Percentiles rank a stretch among this genome's conserved stretches.
Evolutionary conservation across 1,140 invertebrate species (phyloP).

Genomic region (Trachymyrmex cornetzi): DNA sequence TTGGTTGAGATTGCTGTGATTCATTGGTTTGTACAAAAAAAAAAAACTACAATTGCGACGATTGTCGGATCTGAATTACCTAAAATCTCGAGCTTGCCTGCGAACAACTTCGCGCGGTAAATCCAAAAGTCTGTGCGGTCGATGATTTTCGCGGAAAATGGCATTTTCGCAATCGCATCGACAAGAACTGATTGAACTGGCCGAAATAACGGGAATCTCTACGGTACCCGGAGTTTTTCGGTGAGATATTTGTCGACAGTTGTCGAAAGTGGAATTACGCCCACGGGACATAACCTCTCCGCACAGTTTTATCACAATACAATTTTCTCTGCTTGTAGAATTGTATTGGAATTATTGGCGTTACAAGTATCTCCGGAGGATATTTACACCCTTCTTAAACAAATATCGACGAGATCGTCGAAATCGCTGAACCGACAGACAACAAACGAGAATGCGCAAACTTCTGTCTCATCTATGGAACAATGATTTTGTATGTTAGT

Average conservation of each 20-base stretch:
- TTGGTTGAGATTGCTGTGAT: no score
- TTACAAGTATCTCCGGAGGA: conserved; percentile 80
- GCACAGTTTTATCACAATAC: neutral
- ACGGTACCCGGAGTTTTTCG: conserved; percentile 75
- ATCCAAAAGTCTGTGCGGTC: neutral
- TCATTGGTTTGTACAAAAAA: no score
- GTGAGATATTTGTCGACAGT: conserved; percentile 62
- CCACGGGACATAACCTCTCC: conserved; percentile 38
- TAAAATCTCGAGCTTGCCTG: neutral
- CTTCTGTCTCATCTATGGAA: neutral
- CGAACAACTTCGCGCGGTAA: neutral
- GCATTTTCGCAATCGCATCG: conserved; percentile 74
- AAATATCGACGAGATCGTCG: conserved; percentile 66
- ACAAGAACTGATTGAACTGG: conserved; percentile 75
- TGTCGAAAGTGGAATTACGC: neutral
- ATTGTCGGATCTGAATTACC: neutral
- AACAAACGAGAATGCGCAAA: neutral
- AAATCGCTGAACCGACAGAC: neutral
- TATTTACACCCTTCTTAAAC: conserved; percentile 78
- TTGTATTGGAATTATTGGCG: conserved; percentile 78
- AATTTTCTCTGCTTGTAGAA: conserved; percentile 64
- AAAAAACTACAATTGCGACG: no score
- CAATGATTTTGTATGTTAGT: neutral
- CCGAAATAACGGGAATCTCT: conserved; percentile 79
- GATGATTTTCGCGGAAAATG: conserved; percentile 65